These are phyloP conservation scores for Leptoteleia sp. DNA, from an alignment of 1,140 invertebrate species.

Conservation along the genomic window DNA sequence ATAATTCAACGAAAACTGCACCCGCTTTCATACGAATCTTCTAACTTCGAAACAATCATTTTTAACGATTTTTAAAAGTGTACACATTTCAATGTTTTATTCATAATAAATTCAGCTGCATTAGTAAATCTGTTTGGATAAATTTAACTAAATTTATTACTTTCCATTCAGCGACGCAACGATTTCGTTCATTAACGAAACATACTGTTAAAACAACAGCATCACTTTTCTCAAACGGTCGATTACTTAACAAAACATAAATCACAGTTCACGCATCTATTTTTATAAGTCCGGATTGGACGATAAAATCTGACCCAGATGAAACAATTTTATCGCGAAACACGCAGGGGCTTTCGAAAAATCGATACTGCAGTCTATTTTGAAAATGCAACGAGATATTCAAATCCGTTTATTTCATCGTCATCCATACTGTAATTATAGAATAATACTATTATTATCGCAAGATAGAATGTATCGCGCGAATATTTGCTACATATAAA, in stretches of 20 bases:
- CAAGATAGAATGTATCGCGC: conserved; percentile 14
- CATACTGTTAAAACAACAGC: too few relatives aligned
- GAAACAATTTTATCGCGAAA: conserved; percentile 36
- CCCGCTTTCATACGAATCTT: too few relatives aligned
- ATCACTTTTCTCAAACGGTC: background rate
- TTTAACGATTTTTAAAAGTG: too few relatives aligned
- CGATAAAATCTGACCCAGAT: conserved; percentile 11
- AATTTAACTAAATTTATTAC: too few relatives aligned
- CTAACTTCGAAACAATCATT: too few relatives aligned
- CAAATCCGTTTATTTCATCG: conserved; percentile 30
- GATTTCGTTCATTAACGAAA: too few relatives aligned
- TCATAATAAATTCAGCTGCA: too few relatives aligned
- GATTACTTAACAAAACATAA: background rate
- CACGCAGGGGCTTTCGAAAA: conserved; percentile 9
- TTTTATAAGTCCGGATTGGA: conserved; percentile 11
- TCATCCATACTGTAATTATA: conserved; percentile 41
- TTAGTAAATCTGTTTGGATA: too few relatives aligned
- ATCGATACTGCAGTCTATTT: conserved; percentile 15
- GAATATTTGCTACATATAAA: conserved; percentile 32
- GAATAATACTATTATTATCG: conserved; percentile 50
- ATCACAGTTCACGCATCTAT: background rate
- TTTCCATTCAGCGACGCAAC: too few relatives aligned
- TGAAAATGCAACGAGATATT: conserved; percentile 33
- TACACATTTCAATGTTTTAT: too few relatives aligned
- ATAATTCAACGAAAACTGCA: too few relatives aligned